Evolutionary conservation across 1,140 invertebrate genomes (phyloP), one percentile per base, ranked within the genome.

Genomic region (Meloidogyne hapla): DNA sequence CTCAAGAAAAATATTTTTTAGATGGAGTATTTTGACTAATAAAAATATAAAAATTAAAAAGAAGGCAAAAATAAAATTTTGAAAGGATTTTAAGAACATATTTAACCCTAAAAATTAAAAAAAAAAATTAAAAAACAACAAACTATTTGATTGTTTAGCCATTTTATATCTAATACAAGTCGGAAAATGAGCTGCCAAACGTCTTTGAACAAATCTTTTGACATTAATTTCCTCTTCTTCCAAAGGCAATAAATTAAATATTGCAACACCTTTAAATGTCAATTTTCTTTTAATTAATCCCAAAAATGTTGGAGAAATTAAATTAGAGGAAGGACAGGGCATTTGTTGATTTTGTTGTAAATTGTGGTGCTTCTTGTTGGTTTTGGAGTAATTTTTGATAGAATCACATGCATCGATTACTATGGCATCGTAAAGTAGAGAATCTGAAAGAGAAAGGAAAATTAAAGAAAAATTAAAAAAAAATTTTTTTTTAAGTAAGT

Each of bases 351-450:
- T 40, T 15, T 45, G n/a, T 33, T 33, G 33, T 6, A 33, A 33
- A 33, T 4, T 33, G 12, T n/a, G n/a, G n/a, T n/a, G n/a, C 1
- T 8, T 13, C n/a, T 56, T 13, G 12, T 18, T 48, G 13, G 13
- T 18, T 5, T 48, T 15, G 8, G 48, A 56, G n/a, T 2, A 0
- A 56, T 56, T 56, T n/a, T 56, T n/a, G 4, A 56, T 56, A n/a
- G 64, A 45, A 25, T 81, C 61, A 65, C 79, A 80, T 0, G 80
- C 79, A 28, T 80, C 79, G 21, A 80, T 48, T n/a, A 80, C 40
- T 21, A 80, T 38, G 2, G 66, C 79, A 13, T 81, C 67, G 74
- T 56, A 56, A 21, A 21, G 18, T 56, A n/a, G 18, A 56, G n/a
- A 56, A 56, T 56, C 48, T 56, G 33, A 33, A 8, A 8, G 9